Evolutionary conservation across 2,888 invertebrate species (phyloP).

Genomic region (Brenthis hecate): DNA sequence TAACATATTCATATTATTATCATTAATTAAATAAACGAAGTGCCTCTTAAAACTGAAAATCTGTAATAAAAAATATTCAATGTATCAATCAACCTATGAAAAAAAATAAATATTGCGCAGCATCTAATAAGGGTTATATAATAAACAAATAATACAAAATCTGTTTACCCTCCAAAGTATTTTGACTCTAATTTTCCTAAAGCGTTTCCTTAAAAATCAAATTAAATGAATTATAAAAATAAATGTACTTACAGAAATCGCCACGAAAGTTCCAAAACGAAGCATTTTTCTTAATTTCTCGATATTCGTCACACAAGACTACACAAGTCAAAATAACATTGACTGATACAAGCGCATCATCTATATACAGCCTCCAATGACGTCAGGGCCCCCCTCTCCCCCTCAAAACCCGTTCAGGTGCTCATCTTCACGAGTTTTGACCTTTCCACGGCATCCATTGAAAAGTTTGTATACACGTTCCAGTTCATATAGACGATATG

Average conservation of each 20-base stretch:
- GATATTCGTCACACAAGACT: constrained; percentile 54
- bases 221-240: background rate
- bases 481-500: constrained; percentile 2
- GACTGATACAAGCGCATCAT: constrained; percentile 61
- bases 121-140: background rate
- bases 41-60: too few relatives aligned
- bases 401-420: constrained; percentile 58
- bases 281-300: constrained; percentile 54
- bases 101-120: too few relatives aligned
- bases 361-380: constrained; percentile 78
- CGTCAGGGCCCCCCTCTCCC: constrained; percentile 55
- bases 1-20: too few relatives aligned
- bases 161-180: too few relatives aligned
- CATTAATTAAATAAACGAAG: too few relatives aligned
- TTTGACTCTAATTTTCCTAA: background rate
- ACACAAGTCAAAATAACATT: constrained; percentile 60
- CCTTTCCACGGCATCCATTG: constrained; percentile 19
- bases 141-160: background rate
- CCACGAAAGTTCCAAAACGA: constrained; percentile 60
- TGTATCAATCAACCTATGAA: too few relatives aligned
- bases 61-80: too few relatives aligned
- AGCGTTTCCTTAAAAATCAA: constrained; percentile 1
- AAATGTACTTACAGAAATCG: constrained; percentile 58
- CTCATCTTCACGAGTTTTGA: constrained; percentile 62
- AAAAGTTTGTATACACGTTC: background rate